Percentiles rank a stretch among this genome's conserved stretches.
Conservation (phyloP, 2,888 invertebrate species). For the Ophion costatus region DNA sequence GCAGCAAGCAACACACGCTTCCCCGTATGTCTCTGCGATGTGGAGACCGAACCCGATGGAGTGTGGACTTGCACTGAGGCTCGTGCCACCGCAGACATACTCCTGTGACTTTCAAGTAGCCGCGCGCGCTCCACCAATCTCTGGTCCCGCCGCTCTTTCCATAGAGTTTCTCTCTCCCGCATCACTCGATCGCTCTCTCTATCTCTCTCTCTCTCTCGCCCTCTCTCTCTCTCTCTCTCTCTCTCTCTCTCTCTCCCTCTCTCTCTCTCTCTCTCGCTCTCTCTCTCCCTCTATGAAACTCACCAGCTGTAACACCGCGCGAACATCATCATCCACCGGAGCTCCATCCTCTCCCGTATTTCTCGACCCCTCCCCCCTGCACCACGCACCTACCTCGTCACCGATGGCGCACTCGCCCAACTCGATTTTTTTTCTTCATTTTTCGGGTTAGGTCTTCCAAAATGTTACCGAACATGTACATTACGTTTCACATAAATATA, state of each 20-base stretch:
- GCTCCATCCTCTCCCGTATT: neutral
- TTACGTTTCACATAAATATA: too few relatives aligned
- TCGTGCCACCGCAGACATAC: conserved; percentile 56
- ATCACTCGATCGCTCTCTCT: neutral
- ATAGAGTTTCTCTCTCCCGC: conserved; percentile 12
- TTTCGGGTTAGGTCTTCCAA: neutral
- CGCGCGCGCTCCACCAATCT: conserved; percentile 57
- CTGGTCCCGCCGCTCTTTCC: conserved; percentile 16
- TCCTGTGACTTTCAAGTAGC: conserved; percentile 62
- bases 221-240: neutral
- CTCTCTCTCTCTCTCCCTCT: conserved; percentile 8
- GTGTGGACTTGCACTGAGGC: conserved; percentile 66
- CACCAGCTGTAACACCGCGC: conserved; percentile 18
- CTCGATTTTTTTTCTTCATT: too few relatives aligned
- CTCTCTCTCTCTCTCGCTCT: neutral
- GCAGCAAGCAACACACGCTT: conserved; percentile 1
- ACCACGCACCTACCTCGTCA: neutral
- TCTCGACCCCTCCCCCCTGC: neutral
- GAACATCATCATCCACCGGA: conserved; percentile 20
- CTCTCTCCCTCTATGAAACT: neutral
- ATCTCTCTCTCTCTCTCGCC: neutral
- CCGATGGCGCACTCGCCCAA: neutral
- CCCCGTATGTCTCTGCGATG: neutral
- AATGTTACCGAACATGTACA: neutral
- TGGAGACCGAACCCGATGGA: conserved; percentile 64